Base-by-base conservation (phyloP, 2,113 vertebrate species). In the Xenotilapia longispinis region DNA sequence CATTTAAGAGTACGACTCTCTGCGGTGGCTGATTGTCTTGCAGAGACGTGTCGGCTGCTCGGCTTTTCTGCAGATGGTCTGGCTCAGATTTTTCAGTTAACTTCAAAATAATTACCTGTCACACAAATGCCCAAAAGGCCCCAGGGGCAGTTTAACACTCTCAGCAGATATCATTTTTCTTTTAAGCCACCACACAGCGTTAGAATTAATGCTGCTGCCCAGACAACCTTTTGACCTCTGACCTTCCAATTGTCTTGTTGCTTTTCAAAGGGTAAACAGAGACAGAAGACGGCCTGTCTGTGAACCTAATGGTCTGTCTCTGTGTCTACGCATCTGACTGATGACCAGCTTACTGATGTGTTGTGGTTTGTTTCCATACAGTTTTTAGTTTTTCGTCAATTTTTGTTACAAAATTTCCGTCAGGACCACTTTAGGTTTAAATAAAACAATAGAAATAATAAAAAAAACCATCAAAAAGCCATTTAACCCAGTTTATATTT, bases 221-320 rank as follows among this genome's bases (percentile, higher is more conserved):
- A 92, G 89, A 93, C 92, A 88, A 85, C 65, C 80, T 4, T 87
- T 91, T 90, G 92, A 93, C 92, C 89, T 73, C 73, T 79, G 91
- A 94, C 92, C 88, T 81, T 26, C 21, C 85, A 80, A 91, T 93
- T 93, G 95, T 96, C 86, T 84, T 42, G 83, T 60, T 89, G 91
- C 87, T 83, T 88, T 89, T 86, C 42, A 9, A 68, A 83, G 80
- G n/a, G 81, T 84, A 90, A 93, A 93, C 89, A 91, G 82, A 81
- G 84, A 91, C 93, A 92, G 89, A 92, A 60, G 85, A 86, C 78
- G 63, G 81, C 40, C 78, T 47, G 91, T 87, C 89, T 85, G 88
- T 17, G 42, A 65, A 82, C 42, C 75, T 58, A 40, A 57, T 40
- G 84, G 73, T 81, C 90, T 40, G 84, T 89, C 80, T 79, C 82